Conservation (phyloP, 1,140 invertebrate species). For the Drosophila varians region DNA sequence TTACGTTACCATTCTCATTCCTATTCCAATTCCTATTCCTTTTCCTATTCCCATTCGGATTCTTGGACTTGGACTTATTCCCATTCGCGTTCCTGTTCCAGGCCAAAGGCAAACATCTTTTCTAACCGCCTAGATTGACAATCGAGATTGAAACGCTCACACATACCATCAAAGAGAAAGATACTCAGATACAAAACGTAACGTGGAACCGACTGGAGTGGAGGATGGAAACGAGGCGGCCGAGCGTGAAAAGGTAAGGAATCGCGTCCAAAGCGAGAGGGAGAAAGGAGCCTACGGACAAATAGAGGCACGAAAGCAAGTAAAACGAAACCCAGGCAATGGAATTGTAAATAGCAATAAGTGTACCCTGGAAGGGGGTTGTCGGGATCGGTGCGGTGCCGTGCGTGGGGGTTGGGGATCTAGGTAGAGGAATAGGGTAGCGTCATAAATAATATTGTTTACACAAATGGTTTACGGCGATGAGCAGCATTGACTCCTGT, state of each 20-base stretch:
- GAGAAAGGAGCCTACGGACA: slow-evolving; percentile 22
- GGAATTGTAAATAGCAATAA: slow-evolving; percentile 53
- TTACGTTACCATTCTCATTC: slow-evolving; percentile 32
- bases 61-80: slow-evolving; percentile 44
- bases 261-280: slow-evolving; percentile 33
- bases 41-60: slow-evolving; percentile 29
- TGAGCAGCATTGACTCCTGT: slow-evolving; percentile 55
- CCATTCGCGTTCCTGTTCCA: slow-evolving; percentile 45
- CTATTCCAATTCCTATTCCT: slow-evolving; percentile 22
- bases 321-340: slow-evolving; percentile 38
- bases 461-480: slow-evolving; percentile 75
- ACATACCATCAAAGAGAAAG: slow-evolving; percentile 10
- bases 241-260: slow-evolving; percentile 71
- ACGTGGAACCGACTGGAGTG: not conserved
- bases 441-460: slow-evolving; percentile 79
- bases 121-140: slow-evolving; percentile 73
- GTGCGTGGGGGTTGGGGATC: not conserved
- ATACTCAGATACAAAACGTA: slow-evolving; percentile 15
- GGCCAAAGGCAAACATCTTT: slow-evolving; percentile 68
- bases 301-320: slow-evolving; percentile 13
- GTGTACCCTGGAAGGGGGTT: not conserved
- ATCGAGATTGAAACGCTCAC: slow-evolving; percentile 75
- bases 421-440: slow-evolving; percentile 24
- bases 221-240: slow-evolving; percentile 51
- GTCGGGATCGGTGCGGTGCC: not conserved